phyloP scores from a whole-genome alignment of 2,888 invertebrate genomes.

The Tetragonula carbonaria region DNA sequence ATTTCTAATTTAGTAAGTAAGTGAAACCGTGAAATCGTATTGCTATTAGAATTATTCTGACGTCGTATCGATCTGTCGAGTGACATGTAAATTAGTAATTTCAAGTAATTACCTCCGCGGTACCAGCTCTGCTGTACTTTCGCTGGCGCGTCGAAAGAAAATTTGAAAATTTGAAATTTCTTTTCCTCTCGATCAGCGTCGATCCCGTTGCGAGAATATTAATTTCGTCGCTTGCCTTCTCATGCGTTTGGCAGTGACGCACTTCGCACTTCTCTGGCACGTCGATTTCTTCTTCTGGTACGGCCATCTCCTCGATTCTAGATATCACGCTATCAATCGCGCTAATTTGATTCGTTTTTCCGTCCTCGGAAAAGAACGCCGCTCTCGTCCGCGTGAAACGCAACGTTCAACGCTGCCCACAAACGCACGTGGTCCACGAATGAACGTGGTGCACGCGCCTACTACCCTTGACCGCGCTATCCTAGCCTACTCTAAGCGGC shows the following conservation, averaged over 20 bases:
- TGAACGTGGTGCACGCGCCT: neutral
- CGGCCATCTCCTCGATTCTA: too few relatives aligned
- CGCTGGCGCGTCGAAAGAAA: neutral
- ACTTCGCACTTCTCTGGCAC: slow-evolving; percentile 20
- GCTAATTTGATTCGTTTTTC: too few relatives aligned
- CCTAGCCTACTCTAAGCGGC: slow-evolving; percentile 68
- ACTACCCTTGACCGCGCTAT: slow-evolving; percentile 53
- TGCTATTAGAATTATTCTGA: slow-evolving; percentile 42
- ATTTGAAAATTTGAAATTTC: neutral
- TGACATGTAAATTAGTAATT: slow-evolving; percentile 26
- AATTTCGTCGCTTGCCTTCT: too few relatives aligned
- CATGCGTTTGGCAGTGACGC: slow-evolving; percentile 43
- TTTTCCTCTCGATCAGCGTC: neutral
- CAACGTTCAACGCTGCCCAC: slow-evolving; percentile 28
- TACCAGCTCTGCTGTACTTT: neutral
- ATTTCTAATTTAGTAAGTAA: slow-evolving; percentile 1
- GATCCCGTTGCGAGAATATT: neutral
- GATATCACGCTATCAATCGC: too few relatives aligned
- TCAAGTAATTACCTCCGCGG: slow-evolving; percentile 16
- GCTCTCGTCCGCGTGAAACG: too few relatives aligned
- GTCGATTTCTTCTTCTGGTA: neutral
- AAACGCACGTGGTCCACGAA: slow-evolving; percentile 7
- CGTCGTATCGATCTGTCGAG: slow-evolving; percentile 30
- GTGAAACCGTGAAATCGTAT: slow-evolving; percentile 29
- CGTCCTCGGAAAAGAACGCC: too few relatives aligned